Evolutionary conservation across 2,888 invertebrate species (phyloP), one percentile per base, ranked within the genome.

Genomic region (Hydrotaea cyrtoneurina): DNA sequence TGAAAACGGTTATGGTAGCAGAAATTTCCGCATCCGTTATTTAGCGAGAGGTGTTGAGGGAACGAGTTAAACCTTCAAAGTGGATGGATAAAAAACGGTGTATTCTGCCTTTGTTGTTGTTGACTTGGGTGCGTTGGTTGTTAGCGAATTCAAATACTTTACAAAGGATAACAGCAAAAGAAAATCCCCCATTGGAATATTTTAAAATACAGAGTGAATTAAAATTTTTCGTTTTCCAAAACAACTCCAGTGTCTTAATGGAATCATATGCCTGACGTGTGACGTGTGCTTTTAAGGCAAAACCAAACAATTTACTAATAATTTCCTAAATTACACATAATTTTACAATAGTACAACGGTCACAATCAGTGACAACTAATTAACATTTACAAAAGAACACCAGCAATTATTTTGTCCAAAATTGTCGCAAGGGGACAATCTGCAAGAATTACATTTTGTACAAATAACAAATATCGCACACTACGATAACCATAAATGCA

Each of bases 331-430:
- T 39, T 66, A 66, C 11, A 11, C 39, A 46, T 15, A 43, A 69
- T 69, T 69, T 13, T 46, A 17, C 36, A 43, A 66, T 43, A 66
- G 36, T 64, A 36, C 43, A 75, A 36, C 64, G n/a, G 7, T 59
- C 13, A 64, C 55, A 75, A 73, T 11, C 73, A 80, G 55, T 78
- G 78, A 26, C n/a, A 78, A 69, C 43, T 66, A 73, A 85, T 85
- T 85, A 77, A 80, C 36, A 72, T 80, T 77, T 74, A 19, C 15
- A 23, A 55, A 75, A 50, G 31, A 74, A 74, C 57, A 46, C 59
- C 74, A 43, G 13, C 55, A 73, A 57, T 15, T 39, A 73, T 36
- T 31, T 55, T 26, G 23, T n/a, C n/a, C n/a, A 43, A 17, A 43
- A 43, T 19, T n/a, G 19, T 17, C 53, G 53, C 7, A 53, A 31